These are phyloP conservation scores for Podarcis cretensis DNA, from an alignment of 2,113 vertebrate genomes.

Conservation along the genomic window DNA sequence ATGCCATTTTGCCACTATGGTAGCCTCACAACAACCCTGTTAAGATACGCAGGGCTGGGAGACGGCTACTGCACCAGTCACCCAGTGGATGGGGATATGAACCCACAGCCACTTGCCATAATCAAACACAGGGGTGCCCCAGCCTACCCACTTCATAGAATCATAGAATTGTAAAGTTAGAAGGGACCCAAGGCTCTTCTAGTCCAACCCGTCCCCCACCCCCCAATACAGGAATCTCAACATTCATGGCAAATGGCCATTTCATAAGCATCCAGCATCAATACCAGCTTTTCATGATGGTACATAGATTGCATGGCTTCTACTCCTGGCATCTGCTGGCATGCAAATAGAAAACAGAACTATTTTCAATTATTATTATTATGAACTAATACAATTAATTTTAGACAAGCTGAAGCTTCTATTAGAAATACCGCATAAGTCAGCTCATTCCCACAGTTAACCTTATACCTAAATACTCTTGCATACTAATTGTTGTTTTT, in stretches of 20 bases:
- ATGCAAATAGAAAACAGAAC: neutral
- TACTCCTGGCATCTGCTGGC: neutral
- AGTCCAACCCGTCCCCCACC: too few relatives aligned
- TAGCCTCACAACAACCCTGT: neutral
- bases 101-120: neutral
- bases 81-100: neutral
- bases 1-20: neutral
- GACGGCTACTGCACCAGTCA: neutral
- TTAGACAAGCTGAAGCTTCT: neutral
- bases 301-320: neutral
- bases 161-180: too few relatives aligned
- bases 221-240: too few relatives aligned
- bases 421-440: neutral
- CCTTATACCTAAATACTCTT: slow-evolving; percentile 9
- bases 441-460: slow-evolving; percentile 10
- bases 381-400: neutral
- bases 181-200: too few relatives aligned
- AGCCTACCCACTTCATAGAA: neutral
- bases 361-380: neutral
- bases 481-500: slow-evolving; percentile 24
- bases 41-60: neutral
- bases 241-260: too few relatives aligned
- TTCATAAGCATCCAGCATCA: neutral
- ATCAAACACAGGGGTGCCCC: neutral
- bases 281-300: neutral